Percentiles rank a stretch among this genome's conserved stretches.
Evolutionary conservation across 2,797 vertebrate species (phyloP).

Genomic region (Adelosebastes latens): DNA sequence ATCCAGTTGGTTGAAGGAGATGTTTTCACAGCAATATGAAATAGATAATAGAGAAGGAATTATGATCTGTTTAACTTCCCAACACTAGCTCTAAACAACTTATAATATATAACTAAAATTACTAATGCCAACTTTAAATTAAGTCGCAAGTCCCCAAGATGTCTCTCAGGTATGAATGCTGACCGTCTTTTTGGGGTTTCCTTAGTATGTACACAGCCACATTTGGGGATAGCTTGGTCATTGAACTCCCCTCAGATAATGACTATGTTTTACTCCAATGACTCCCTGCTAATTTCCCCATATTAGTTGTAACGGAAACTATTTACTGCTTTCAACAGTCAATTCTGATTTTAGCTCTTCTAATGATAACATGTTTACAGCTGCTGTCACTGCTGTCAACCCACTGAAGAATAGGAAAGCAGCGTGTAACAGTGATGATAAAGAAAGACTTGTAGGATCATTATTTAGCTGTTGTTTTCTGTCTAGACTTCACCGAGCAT

Average conservation of each 20-base stretch:
- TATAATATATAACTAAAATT: too few species aligned
- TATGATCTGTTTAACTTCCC: too few species aligned
- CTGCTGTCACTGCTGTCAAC: conserved; percentile 27
- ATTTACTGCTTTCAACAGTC: conserved; percentile 4
- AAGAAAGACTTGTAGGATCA: neutral
- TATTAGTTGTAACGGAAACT: neutral
- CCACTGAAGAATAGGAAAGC: conserved; percentile 6
- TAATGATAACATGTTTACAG: conserved; percentile 5
- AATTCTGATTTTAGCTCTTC: neutral
- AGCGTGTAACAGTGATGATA: conserved; percentile 9
- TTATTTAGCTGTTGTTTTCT: conserved; percentile 31
- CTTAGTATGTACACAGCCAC: neutral
- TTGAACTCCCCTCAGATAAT: neutral
- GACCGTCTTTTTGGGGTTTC: neutral
- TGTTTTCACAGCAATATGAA: too few species aligned
- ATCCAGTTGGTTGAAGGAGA: too few species aligned
- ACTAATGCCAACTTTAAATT: neutral
- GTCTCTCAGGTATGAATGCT: neutral
- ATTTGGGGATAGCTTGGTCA: neutral
- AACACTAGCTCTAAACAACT: too few species aligned
- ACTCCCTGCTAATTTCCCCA: neutral
- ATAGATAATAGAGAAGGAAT: too few species aligned
- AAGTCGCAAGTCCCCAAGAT: neutral
- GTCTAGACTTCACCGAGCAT: conserved; percentile 6
- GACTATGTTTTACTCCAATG: neutral